phyloP scores from a whole-genome alignment of 2,888 invertebrate species.

The Ecliptopera silaceata region DNA sequence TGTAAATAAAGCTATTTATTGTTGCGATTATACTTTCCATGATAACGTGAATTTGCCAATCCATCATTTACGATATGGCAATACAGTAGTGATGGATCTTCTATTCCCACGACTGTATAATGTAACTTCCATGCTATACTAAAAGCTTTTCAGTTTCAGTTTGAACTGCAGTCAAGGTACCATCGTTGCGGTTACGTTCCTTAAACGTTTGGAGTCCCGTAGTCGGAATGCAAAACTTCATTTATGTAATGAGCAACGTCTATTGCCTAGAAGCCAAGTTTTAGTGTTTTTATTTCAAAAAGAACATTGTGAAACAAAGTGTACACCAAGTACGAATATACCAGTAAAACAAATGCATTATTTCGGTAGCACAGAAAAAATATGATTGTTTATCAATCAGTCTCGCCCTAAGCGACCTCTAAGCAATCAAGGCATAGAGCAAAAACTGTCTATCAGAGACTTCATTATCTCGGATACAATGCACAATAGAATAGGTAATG shows the following conservation, averaged over 20 bases:
- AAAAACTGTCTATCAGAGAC: conserved; percentile 18
- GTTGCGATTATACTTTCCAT: neutral
- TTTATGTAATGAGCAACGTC: too few species aligned
- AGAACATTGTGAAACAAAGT: too few species aligned
- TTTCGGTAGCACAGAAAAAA: conserved; percentile 8
- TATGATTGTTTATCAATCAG: conserved; percentile 24
- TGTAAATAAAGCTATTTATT: neutral
- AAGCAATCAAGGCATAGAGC: conserved; percentile 14
- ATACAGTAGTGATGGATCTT: neutral
- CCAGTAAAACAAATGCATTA: neutral
- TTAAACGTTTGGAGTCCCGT: too few species aligned
- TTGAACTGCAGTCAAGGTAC: too few species aligned
- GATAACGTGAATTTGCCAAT: neutral
- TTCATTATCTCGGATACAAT: conserved; percentile 30
- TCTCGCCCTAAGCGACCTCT: conserved; percentile 10
- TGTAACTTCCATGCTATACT: too few species aligned
- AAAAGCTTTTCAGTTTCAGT: too few species aligned
- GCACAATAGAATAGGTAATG: conserved; percentile 27
- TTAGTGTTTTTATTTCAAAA: too few species aligned
- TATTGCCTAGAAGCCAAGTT: too few species aligned
- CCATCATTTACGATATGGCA: neutral
- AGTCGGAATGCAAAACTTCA: too few species aligned
- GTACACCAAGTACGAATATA: neutral
- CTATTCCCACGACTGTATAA: neutral
- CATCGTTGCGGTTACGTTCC: too few species aligned